Conservation (phyloP, 2,113 vertebrate genomes). For the Microcebus lehilahytsara region DNA sequence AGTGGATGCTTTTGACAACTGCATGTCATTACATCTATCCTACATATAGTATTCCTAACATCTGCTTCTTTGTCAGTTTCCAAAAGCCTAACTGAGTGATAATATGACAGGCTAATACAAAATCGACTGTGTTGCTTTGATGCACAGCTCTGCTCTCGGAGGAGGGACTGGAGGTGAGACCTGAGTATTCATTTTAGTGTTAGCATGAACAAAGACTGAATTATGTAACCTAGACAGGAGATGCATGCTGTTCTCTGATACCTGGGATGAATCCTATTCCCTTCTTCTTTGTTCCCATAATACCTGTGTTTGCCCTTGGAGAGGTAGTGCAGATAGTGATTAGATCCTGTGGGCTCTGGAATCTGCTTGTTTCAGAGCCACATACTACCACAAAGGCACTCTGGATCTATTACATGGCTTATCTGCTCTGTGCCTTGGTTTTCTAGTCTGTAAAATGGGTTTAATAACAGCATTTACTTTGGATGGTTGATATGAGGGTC, state of each 20-base stretch:
- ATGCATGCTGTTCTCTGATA: not conserved
- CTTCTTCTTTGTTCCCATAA: not conserved
- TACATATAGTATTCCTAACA: constrained; percentile 78
- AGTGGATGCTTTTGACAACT: constrained; percentile 74
- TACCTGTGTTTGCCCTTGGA: not conserved
- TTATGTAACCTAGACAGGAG: constrained; percentile 18
- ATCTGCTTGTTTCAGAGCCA: not conserved
- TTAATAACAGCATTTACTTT: not conserved
- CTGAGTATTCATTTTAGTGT: constrained; percentile 64
- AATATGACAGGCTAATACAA: constrained; percentile 67
- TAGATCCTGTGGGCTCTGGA: not conserved
- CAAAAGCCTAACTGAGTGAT: constrained; percentile 78
- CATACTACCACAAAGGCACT: not conserved
- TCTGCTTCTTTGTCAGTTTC: constrained; percentile 83
- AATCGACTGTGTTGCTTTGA: constrained; percentile 67
- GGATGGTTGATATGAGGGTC: not conserved
- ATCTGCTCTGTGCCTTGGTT: not conserved
- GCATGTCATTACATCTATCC: constrained; percentile 73
- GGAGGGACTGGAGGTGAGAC: constrained; percentile 10
- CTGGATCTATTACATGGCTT: not conserved
- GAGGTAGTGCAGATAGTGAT: not conserved
- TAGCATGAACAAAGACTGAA: constrained; percentile 37
- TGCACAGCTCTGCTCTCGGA: constrained; percentile 57
- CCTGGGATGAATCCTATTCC: not conserved
- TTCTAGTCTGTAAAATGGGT: not conserved